Percentiles rank a stretch among this genome's conserved stretches.
These are phyloP conservation scores for Epicauta chinensis DNA, from an alignment of 1,140 invertebrate species.

Conservation along the genomic window DNA sequence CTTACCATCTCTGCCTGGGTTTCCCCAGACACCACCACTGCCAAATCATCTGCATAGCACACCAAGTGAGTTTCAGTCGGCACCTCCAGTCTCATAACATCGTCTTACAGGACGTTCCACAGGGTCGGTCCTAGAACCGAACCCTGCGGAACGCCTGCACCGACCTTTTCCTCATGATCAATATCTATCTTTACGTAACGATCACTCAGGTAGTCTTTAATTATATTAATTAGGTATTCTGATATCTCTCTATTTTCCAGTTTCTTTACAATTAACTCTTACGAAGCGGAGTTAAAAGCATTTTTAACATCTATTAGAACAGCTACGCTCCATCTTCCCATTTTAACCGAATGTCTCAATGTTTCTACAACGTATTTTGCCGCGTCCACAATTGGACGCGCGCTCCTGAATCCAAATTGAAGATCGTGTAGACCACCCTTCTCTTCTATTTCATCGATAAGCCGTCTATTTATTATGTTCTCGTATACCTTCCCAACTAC, in stretches of 20 bases:
- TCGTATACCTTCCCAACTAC: conserved; percentile 2
- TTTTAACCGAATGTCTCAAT: not conserved
- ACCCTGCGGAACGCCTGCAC: no score
- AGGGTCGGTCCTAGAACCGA: no score
- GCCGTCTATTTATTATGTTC: conserved; percentile 4
- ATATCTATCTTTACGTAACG: no score
- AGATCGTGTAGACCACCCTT: not conserved
- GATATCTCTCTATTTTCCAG: not conserved
- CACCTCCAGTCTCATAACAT: no score
- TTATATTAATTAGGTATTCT: not conserved
- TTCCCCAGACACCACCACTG: no score
- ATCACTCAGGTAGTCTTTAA: not conserved
- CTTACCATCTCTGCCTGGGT: no score
- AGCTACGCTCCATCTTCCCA: not conserved
- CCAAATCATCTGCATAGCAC: no score
- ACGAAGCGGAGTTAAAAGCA: conserved; percentile 11
- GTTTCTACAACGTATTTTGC: not conserved
- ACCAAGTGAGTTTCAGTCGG: no score
- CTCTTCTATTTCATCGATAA: not conserved
- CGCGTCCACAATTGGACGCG: not conserved
- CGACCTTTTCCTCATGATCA: no score
- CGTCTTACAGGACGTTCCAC: no score
- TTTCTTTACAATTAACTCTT: not conserved
- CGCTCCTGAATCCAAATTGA: not conserved
- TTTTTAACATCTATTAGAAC: conserved; percentile 9